A percentile compares a stretch with the other conserved stretches of the same genome.
Conservation (phyloP, 2,888 invertebrate genomes). For the Odiellus spinosus region DNA sequence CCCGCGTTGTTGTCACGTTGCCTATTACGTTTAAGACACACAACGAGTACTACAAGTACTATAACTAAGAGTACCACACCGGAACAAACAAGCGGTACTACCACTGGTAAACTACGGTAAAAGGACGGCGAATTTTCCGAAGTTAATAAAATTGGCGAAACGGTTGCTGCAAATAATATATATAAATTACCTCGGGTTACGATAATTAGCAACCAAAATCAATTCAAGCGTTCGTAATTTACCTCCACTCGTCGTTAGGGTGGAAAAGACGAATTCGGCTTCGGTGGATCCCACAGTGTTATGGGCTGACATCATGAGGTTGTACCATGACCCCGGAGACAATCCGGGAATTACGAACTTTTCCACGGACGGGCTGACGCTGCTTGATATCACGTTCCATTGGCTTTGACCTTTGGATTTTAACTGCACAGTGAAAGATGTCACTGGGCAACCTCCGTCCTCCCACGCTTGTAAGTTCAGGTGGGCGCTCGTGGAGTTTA, state of each 20-base stretch:
- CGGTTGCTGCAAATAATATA: constrained; percentile 8
- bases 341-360: constrained; percentile 55
- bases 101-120: constrained; percentile 13
- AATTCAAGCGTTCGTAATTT: too few species aligned
- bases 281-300: constrained; percentile 92
- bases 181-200: too few species aligned
- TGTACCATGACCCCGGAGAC: constrained; percentile 90
- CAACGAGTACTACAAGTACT: constrained; percentile 12
- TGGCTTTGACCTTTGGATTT: constrained; percentile 14
- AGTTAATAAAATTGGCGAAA: constrained; percentile 11
- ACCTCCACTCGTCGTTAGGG: constrained; percentile 86
- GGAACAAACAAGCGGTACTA: constrained; percentile 14
- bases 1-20: constrained; percentile 13
- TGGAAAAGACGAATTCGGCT: constrained; percentile 87
- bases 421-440: constrained; percentile 21
- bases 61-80: constrained; percentile 14
- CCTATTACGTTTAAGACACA: constrained; percentile 13
- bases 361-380: constrained; percentile 15
- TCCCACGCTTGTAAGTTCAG: constrained; percentile 28
- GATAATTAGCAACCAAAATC: too few species aligned
- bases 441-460: constrained; percentile 29
- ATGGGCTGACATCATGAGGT: constrained; percentile 58
- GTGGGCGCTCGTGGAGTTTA: constrained; percentile 28
- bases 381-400: constrained; percentile 16
- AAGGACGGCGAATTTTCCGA: constrained; percentile 11